These are phyloP conservation scores for Leucopsar rothschildi DNA, from an alignment of 2,113 vertebrate genomes.

Conservation along the genomic window DNA sequence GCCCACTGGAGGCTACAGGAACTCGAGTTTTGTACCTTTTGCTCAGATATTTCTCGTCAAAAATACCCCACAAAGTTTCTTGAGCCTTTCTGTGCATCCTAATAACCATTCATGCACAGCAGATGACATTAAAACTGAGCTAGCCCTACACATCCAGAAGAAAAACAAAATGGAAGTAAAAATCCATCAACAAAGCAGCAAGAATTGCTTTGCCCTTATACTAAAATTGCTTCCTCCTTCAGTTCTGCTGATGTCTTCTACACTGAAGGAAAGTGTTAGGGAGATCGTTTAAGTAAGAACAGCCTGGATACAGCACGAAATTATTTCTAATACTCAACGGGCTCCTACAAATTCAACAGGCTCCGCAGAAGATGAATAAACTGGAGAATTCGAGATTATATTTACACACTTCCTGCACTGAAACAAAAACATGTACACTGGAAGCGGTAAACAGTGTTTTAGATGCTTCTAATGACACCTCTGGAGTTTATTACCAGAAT, in stretches of 20 bases:
- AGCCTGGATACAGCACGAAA: not conserved
- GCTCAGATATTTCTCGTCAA: not conserved
- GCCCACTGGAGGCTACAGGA: not conserved
- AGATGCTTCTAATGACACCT: not conserved
- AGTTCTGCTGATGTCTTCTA: not conserved
- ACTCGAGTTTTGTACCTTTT: not conserved
- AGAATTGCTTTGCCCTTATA: not conserved
- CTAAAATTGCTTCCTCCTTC: not conserved
- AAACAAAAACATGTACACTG: not conserved
- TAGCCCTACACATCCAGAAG: not conserved
- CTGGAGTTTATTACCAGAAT: not conserved
- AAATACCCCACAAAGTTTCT: not conserved
- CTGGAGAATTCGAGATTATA: not conserved
- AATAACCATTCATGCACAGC: accelerated
- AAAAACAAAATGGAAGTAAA: not conserved
- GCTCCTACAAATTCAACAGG: not conserved
- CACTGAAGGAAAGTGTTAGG: not conserved
- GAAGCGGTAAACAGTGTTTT: not conserved
- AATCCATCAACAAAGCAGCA: not conserved
- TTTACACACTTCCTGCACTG: not conserved
- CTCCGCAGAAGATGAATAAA: not conserved
- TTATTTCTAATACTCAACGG: not conserved
- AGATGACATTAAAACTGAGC: not conserved
- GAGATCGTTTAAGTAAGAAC: not conserved
- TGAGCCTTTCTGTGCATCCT: not conserved